Base-by-base conservation (phyloP, 2,113 vertebrate genomes). In the Mormyrus lacerda region DNA sequence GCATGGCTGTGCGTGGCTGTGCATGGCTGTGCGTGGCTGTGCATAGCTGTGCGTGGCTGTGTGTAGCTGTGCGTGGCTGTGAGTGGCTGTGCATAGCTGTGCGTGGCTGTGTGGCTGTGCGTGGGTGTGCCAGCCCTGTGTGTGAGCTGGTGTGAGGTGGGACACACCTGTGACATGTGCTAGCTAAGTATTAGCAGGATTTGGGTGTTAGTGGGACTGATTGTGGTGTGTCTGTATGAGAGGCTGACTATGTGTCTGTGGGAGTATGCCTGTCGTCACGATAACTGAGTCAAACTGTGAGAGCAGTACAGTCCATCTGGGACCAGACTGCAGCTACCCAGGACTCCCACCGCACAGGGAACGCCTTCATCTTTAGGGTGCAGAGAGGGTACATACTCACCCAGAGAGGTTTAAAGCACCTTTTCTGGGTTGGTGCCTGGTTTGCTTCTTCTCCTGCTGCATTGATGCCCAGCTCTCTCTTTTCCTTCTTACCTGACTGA, bases 221-320 rank as follows among this genome's bases (percentile, higher is more conserved):
- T 9, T 6, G 31, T 19, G 19, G 35, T 17, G 39, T 82, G 76
- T 82, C 35, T 39, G 76, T 19, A 44, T 42, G 76, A 44, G 76
- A 17, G 8, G 17, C 73, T 7, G 13, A 82, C 76, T 35, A 31
- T 39, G 10, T 87, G 85, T 69, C 24, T 58, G 42, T 42, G 83
- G 45, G 42, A 51, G 58, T 89, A 27, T 82, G 61, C 15, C 61
- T 83, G 35, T 35, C 5, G 47, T 85, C 50, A 58, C 53, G 45
- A 39, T 84, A 61, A 91, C 87, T 73, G 87, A 88, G 55, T 90
- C 90, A 88, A 88, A 85, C 90, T 91, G 90, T 91, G 90, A 90
- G 89, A 91, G 82, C 88, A 90, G 90, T 90, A 88, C 42, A 27
- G 89, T 89, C 89, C 91, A 92, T 90, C 91, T 92, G 91, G 91